A percentile compares a stretch with the other conserved stretches of the same genome.
Evolutionary conservation across 2,113 vertebrate genomes (phyloP).

Genomic region (Amazona vittata): DNA sequence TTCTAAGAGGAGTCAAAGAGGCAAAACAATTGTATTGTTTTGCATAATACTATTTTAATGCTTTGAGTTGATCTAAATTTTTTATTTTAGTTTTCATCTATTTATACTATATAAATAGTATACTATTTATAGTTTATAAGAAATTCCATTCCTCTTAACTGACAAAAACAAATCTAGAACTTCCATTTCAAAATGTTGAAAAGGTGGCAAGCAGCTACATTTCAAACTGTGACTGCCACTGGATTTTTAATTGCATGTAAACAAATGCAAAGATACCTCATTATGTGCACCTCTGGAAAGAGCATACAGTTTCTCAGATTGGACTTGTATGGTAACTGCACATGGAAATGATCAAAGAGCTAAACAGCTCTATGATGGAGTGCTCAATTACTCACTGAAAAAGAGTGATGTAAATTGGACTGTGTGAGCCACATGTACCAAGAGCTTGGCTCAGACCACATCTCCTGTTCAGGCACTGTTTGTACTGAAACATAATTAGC

Average conservation of each 20-base stretch:
- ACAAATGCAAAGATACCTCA: background rate
- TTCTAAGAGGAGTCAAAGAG: background rate
- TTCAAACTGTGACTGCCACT: background rate
- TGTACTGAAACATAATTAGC: constrained; percentile 52
- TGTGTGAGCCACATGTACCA: background rate
- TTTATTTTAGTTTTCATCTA: background rate
- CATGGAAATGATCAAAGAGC: background rate
- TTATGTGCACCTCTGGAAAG: background rate
- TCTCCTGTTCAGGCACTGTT: constrained; percentile 9
- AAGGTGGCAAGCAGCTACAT: background rate
- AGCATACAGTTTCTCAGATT: background rate
- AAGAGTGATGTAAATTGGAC: background rate
- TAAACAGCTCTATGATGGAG: background rate
- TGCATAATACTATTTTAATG: background rate
- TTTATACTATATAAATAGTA: background rate
- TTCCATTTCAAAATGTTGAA: background rate
- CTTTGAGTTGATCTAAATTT: background rate
- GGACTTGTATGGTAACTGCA: background rate
- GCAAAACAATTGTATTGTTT: background rate
- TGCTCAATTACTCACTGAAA: background rate
- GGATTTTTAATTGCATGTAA: background rate
- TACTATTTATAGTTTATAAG: background rate
- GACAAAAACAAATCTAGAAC: background rate
- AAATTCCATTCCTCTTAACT: background rate
- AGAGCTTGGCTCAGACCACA: background rate